Percentiles rank a stretch among this genome's conserved stretches.
These are phyloP conservation scores for Aphaenogaster floridana DNA, from an alignment of 1,140 invertebrate genomes.

Conservation along the genomic window DNA sequence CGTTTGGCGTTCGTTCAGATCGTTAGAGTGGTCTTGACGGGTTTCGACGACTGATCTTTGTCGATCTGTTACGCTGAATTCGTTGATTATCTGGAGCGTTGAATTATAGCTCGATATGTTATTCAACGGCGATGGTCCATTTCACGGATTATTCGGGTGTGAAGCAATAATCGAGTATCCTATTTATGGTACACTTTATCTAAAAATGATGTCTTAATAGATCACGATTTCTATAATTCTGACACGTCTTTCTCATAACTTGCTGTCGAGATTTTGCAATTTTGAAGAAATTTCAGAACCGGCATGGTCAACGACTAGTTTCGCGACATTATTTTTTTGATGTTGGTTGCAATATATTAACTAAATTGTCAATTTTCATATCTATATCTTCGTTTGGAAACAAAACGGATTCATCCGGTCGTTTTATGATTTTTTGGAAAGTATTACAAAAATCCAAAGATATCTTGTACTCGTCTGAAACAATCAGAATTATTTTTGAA, in stretches of 20 bases:
- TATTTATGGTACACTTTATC: not conserved
- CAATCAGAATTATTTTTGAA: conserved; percentile 35
- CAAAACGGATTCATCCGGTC: not conserved
- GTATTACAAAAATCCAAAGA: not conserved
- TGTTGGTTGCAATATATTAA: not conserved
- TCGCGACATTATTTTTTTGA: not conserved
- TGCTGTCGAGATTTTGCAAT: conserved; percentile 30
- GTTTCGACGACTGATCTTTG: conserved; percentile 23
- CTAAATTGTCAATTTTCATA: conserved; percentile 6
- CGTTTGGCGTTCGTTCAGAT: conserved; percentile 11
- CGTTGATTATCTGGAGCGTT: conserved; percentile 13
- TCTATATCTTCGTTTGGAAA: conserved; percentile 13
- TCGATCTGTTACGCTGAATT: conserved; percentile 2
- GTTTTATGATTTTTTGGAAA: conserved; percentile 13
- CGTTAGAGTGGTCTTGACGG: conserved; percentile 41
- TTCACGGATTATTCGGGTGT: conserved; percentile 31
- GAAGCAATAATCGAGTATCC: not conserved
- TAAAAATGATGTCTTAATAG: not conserved
- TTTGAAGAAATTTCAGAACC: conserved; percentile 2
- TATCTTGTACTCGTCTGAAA: conserved; percentile 32
- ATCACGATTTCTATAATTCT: conserved; percentile 17
- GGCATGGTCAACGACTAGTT: not conserved
- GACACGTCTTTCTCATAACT: conserved; percentile 18
- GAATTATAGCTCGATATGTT: not conserved
- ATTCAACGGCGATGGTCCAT: conserved; percentile 3